These are phyloP conservation scores for Butorides virescens DNA, from an alignment of 2,113 vertebrate species.

Conservation along the genomic window DNA sequence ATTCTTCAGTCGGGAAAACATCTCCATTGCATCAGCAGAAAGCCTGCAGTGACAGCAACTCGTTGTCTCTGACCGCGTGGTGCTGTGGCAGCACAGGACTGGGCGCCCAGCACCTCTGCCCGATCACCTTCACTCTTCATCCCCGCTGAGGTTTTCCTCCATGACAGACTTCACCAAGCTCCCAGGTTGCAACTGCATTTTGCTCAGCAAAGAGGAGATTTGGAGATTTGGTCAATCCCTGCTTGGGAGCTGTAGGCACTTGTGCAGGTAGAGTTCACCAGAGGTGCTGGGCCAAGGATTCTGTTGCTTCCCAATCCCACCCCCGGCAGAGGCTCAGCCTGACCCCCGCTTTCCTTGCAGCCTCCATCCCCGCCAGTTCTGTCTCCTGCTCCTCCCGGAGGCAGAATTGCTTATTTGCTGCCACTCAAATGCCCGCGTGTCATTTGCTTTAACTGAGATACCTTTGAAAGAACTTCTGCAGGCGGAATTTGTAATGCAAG, in stretches of 20 bases:
- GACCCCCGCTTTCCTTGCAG: background rate
- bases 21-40: background rate
- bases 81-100: background rate
- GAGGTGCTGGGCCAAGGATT: background rate
- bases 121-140: background rate
- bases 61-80: background rate
- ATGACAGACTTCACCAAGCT: background rate
- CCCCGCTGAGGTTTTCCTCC: background rate
- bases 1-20: background rate
- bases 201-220: background rate
- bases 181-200: accelerated
- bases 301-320: accelerated
- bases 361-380: background rate
- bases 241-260: background rate
- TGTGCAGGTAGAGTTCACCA: background rate
- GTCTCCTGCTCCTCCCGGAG: background rate
- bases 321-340: background rate
- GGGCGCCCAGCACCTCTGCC: background rate
- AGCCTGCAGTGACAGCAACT: background rate
- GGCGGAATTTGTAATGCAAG: background rate
- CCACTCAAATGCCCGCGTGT: background rate
- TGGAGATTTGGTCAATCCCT: background rate
- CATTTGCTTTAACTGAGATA: background rate
- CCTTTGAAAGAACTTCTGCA: background rate
- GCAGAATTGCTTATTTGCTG: background rate